Evolutionary conservation across 2,888 invertebrate species (phyloP), one percentile per base, ranked within the genome.

Genomic region (Eristalinus sepulchralis): DNA sequence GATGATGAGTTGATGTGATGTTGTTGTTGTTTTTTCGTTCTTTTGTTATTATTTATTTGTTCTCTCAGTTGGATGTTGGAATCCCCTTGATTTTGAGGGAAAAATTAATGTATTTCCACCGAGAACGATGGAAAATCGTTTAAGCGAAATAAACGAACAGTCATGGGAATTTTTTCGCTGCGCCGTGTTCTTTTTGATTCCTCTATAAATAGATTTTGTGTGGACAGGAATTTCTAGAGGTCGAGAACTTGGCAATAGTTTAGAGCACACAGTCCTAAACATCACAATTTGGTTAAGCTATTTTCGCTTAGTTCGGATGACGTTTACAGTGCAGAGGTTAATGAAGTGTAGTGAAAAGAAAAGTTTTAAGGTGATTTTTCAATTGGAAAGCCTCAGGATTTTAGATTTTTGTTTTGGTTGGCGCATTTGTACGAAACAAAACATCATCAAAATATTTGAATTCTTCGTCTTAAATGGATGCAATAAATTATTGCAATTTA

Each of bases 121-220:
- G 27, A 27, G 67, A 78, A 71, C 70, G 57, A 39, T 24, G n/a
- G 33, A 60, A 62, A 31, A 22, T n/a, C 47, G 17, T 47, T 47
- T 24, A 57, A 11, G 22, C 22, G 10, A 57, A 60, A 64, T 63
- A 60, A 39, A 47, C n/a, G 57, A 22, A 57, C 31, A 75, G 68
- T 81, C 81, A 81, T 81, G 53, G 73, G 68, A 68, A 80, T 73
- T 80, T 47, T 68, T 36, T 53, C 72, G 47, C 34, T 55, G 22
- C n/a, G 47, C 17, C 6, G 8, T 47, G 5, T 39, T 39, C n/a
- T 39, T 39, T n/a, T 47, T 34, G 27, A 53, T 17, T 20, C 31
- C 13, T 11, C 33, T 77, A 8, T 33, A 79, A 79, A 79, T 79
- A 79, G 72, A 79, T 66, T 63, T 10, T 34, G 20, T 63, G 33